Base-by-base conservation (phyloP, 2,888 invertebrate species). In the Aphodius sticticus region DNA sequence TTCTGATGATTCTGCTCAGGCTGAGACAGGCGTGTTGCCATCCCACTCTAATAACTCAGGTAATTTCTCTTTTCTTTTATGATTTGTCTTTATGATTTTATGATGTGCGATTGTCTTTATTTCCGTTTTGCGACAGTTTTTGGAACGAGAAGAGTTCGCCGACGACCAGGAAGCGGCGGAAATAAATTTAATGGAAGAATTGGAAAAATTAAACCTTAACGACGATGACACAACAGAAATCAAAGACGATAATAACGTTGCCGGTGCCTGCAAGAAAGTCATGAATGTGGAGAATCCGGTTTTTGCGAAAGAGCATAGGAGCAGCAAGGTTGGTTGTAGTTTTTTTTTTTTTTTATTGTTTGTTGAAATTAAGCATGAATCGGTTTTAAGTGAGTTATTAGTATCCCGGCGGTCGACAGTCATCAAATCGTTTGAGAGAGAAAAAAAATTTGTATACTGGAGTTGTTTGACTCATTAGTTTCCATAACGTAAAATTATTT, bases 1-100 rank as follows among this genome's bases (percentile, higher is more conserved):
- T 97, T 87, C 89, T 99, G 82, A 95, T 97, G 0, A 90, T 98
- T 1, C 87, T 99, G 14, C 89, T 98, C 78, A 92, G 98, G 12
- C 89, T 99, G 80, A 92, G 98, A 0, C 98, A 99, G 87, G 93
- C 96, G 80, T 96, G 96, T 87, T 96, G 96, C 86, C 98, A 98
- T 90, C 95, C 97, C 37, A 94, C 94, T 0, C 91, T 99, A 15
- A 95, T 97, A 84, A 92, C 92, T 84, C 87, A 92, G 80, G 93
- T 93, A 88, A 88, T 90, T 88, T 69, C 26, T 38, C 75, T 69
- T 81, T 12, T 16, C 16, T 26, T 38, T n/a, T 69, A 70, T 72
- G 69, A 69, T 78, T 26, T 26, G 26, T 3, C 26, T n/a, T n/a
- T n/a, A n/a, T n/a, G n/a, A n/a, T n/a, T n/a, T n/a, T n/a, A n/a